A percentile compares a stretch with the other conserved stretches of the same genome.
phyloP scores from a whole-genome alignment of 2,113 vertebrate species.

The Hylia prasina region DNA sequence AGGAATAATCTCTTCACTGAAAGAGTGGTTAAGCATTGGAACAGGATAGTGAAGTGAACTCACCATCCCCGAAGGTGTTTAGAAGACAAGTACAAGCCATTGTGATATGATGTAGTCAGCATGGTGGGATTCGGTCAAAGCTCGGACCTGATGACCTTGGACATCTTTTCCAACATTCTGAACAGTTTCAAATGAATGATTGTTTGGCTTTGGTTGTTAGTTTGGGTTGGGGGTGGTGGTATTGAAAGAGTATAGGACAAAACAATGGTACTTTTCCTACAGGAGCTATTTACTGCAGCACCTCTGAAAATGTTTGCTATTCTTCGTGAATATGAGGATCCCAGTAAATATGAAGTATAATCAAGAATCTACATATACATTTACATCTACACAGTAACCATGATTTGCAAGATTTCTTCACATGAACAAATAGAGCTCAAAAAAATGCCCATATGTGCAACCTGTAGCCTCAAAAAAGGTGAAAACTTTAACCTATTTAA shows the following conservation, averaged over 20 bases:
- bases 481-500: too few relatives aligned
- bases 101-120: fast-evolving
- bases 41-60: neutral
- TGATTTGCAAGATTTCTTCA: neutral
- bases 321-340: neutral
- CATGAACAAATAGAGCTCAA: neutral
- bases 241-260: neutral
- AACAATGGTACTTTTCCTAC: neutral
- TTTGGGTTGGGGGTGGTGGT: neutral
- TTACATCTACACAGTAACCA: neutral
- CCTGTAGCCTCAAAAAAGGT: neutral
- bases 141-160: neutral
- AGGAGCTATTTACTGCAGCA: neutral
- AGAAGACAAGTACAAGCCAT: neutral
- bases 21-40: neutral
- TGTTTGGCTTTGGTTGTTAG: neutral
- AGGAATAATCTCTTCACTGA: neutral
- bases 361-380: neutral
- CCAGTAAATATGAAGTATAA: neutral
- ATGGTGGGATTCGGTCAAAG: neutral
- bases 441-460: neutral
- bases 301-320: neutral
- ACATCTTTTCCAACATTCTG: neutral
- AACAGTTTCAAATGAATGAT: neutral
- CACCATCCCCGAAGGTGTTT: neutral